A percentile compares a stretch with the other conserved stretches of the same genome.
phyloP scores from a whole-genome alignment of 2,888 invertebrate genomes.

The Pogonocherus hispidulus region DNA sequence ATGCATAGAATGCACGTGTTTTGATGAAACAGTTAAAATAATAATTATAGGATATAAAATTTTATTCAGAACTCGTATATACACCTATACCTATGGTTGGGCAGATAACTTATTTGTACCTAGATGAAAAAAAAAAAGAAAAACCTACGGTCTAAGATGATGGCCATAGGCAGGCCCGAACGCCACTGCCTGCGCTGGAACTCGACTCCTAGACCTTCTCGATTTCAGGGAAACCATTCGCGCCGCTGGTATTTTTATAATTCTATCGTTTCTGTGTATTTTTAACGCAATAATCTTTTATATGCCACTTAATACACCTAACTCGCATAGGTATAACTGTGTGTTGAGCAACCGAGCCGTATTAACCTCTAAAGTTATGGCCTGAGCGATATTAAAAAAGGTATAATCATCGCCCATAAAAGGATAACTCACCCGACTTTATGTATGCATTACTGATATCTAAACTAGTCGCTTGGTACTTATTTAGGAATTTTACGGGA shows the following conservation, averaged over 20 bases:
- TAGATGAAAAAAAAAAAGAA: too few relatives aligned
- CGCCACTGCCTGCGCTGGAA: slow-evolving; percentile 17
- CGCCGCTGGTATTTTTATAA: slow-evolving; percentile 47
- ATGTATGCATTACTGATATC: slow-evolving; percentile 21
- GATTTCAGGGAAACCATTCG: slow-evolving; percentile 45
- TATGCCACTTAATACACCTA: slow-evolving; percentile 33
- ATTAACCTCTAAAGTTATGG: slow-evolving; percentile 18
- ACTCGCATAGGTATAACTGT: slow-evolving; percentile 31
- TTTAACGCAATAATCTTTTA: slow-evolving; percentile 45
- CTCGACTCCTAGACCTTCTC: slow-evolving; percentile 21
- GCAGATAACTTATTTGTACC: too few relatives aligned
- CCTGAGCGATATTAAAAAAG: slow-evolving; percentile 23
- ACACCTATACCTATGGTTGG: too few relatives aligned
- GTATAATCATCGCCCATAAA: slow-evolving; percentile 28
- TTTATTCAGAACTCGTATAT: too few relatives aligned
- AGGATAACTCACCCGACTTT: slow-evolving; percentile 7
- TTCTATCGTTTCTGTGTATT: slow-evolving; percentile 51
- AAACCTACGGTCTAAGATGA: too few relatives aligned
- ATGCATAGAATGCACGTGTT: too few relatives aligned
- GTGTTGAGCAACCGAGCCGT: slow-evolving; percentile 30
- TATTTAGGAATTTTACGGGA: slow-evolving; percentile 16
- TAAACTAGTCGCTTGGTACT: slow-evolving; percentile 20
- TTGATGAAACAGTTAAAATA: too few relatives aligned
- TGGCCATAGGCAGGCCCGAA: too few relatives aligned
- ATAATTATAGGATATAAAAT: too few relatives aligned